These are phyloP conservation scores for Clivina fossor DNA, from an alignment of 2,888 invertebrate genomes.

Conservation along the genomic window DNA sequence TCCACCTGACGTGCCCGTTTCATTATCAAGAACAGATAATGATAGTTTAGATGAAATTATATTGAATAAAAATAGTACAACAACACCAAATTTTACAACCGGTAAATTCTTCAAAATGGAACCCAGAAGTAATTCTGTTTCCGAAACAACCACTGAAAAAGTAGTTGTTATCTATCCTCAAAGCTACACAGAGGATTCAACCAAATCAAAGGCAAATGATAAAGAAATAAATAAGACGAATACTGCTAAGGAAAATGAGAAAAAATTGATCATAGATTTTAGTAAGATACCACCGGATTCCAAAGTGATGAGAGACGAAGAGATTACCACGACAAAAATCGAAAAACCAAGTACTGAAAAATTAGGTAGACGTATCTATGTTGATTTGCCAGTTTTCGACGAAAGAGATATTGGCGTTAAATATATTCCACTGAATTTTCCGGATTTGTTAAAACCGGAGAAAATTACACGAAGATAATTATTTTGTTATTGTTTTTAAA, in stretches of 20 bases:
- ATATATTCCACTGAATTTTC: conserved; percentile 49
- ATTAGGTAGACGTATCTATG: conserved; percentile 46
- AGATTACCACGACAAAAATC: not conserved
- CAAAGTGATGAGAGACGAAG: conserved; percentile 8
- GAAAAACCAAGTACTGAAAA: conserved; percentile 31
- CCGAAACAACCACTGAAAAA: conserved; percentile 19
- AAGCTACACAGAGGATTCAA: not conserved
- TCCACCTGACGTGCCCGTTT: conserved; percentile 20
- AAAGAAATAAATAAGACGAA: not conserved
- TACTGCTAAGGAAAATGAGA: not conserved
- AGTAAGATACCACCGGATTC: conserved; percentile 19
- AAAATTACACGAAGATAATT: conserved; percentile 25
- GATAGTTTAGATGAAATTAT: not conserved
- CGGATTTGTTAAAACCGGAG: conserved; percentile 27
- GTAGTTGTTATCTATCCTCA: conserved; percentile 14
- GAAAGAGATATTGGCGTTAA: conserved; percentile 45
- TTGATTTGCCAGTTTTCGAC: conserved; percentile 51
- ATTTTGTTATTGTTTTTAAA: no score
- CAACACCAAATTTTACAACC: not conserved
- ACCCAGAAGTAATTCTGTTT: conserved; percentile 6
- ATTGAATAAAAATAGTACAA: not conserved
- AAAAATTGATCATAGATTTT: conserved; percentile 8
- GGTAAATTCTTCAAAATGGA: not conserved
- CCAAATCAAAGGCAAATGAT: no score
- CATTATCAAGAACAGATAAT: conserved; percentile 10